Base-by-base conservation (phyloP, 2,113 vertebrate species). In the Lethenteron reissneri region DNA sequence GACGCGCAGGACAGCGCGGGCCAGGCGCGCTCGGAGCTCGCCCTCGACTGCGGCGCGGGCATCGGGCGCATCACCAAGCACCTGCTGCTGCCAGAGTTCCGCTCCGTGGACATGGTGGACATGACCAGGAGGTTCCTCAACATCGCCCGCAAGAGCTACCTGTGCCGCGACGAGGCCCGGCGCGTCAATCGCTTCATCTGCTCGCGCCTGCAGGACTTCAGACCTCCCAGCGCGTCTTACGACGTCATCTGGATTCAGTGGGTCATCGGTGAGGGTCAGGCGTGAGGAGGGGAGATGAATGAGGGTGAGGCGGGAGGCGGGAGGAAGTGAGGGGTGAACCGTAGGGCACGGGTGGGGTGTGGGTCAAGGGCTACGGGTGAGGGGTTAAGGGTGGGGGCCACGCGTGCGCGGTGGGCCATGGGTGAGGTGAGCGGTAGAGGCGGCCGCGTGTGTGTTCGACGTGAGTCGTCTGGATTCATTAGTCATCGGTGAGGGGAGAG, bases 231-330 rank as follows among this genome's bases (percentile, higher is more conserved):
- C 2, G 79, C 80, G 69, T 88, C 85, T 81, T 96, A 97, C 0
- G 90, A 97, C 12, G 85, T 92, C 78, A 84, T 97, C 82, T 97
- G 92, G 94, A 92, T 97, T 76, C 92, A 96, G 76, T 97, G 92
- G 92, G 87, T 96, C 71, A 89, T 88, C 12, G 92, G 90, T 96
- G 75, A 87, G 90, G 87, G 71, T 64, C 72, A 68, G 41, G 41
- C 41, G 41, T 41, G 41, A 41, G 41, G 41, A 41, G 41, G 41
- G 41, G 41, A 41, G 41, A 41, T 41, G 41, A 41, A 41, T 41
- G 41, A 41, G 41, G 41, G 41, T 41, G 5, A 41, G 41, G 41
- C 25, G 5, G 41, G 5, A 41, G 41, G 41, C 25, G 5, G 41
- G 41, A 41, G 41, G 41, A 41, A 41, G 41, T 41, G 41, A 41